Base-by-base conservation (phyloP, 1,140 invertebrate genomes). In the Eulimnadia texana region DNA sequence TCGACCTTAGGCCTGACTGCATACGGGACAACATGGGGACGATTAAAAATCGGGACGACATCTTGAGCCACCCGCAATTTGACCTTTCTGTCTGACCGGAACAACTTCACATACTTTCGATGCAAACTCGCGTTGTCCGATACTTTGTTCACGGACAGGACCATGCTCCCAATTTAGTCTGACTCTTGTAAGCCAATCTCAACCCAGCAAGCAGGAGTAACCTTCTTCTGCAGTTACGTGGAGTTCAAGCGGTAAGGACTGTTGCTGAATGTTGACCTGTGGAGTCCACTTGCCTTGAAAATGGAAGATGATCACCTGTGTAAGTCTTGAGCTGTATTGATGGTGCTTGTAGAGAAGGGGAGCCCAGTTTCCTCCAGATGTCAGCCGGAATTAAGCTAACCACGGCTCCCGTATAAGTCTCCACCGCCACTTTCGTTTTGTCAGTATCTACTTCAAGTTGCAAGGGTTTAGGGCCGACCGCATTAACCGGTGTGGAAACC, bases 371-470 rank as follows among this genome's bases (percentile, higher is more conserved):
- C 19, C 23, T 56, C 54, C 54, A 61, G 13, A n/a, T 55, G 16
- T 61, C 22, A 19, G 24, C 60, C 27, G 60, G 29, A 25, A 61
- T 59, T 24, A 56, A 16, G 2, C 50, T 55, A 19, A 58, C 50
- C 22, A n/a, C 60, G 27, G 60, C 60, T n/a, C 50, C 60, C n/a
- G 60, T 61, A 28, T 61, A 49, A 2, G 55, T 50, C 51, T 61
- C 50, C n/a, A 61, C 25, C 13, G 1, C 16, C 10, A 56, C 23
- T 22, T 61, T 54, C 20, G 3, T 27, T 22, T 25, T 20, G 28
- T 54, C 60, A 13, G 55, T 25, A n/a, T 23, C 50, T 23, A 61
- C n/a, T n/a, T n/a, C n/a, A n/a, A n/a, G n/a, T n/a, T n/a, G n/a
- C n/a, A n/a, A n/a, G n/a, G n/a, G n/a, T n/a, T n/a, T n/a, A n/a